Percentiles rank a stretch among this genome's conserved stretches.
Conservation (phyloP, 2,888 invertebrate species). For the Ctena decussata region DNA sequence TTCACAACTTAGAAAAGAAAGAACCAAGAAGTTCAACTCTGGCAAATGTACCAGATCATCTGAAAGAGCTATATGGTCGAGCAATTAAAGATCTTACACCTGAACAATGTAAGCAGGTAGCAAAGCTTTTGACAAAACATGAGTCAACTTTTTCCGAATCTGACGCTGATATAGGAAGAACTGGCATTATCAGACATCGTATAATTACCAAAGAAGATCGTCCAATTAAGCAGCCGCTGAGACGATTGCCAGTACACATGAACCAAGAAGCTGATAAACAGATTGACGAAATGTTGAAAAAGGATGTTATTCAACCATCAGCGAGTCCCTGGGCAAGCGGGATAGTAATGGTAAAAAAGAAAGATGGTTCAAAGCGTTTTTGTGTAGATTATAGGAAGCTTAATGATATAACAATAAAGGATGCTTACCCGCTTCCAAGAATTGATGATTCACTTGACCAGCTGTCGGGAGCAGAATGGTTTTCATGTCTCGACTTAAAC, state of each 20-base stretch:
- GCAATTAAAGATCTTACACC: neutral
- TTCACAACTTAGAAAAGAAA: neutral
- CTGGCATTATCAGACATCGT: neutral
- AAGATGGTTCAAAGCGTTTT: constrained; percentile 8
- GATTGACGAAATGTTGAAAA: constrained; percentile 6
- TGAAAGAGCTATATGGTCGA: neutral
- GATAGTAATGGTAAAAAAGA: neutral
- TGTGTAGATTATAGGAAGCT: too few species aligned
- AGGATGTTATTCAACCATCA: constrained; percentile 7
- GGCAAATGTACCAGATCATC: neutral
- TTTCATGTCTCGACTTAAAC: neutral
- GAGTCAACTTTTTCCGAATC: neutral
- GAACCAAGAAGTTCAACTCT: neutral
- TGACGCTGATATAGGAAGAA: neutral
- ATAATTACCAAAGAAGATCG: neutral
- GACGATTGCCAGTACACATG: too few species aligned
- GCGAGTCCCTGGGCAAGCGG: constrained; percentile 1
- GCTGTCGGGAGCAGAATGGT: constrained; percentile 7
- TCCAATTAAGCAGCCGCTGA: too few species aligned
- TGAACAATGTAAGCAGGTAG: neutral
- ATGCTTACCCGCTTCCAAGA: too few species aligned
- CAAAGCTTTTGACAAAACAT: constrained; percentile 4
- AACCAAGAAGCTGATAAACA: too few species aligned
- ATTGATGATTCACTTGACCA: too few species aligned
- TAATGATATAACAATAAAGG: too few species aligned